Base-by-base conservation (phyloP, 1,140 invertebrate species). In the Globodera rostochiensis region DNA sequence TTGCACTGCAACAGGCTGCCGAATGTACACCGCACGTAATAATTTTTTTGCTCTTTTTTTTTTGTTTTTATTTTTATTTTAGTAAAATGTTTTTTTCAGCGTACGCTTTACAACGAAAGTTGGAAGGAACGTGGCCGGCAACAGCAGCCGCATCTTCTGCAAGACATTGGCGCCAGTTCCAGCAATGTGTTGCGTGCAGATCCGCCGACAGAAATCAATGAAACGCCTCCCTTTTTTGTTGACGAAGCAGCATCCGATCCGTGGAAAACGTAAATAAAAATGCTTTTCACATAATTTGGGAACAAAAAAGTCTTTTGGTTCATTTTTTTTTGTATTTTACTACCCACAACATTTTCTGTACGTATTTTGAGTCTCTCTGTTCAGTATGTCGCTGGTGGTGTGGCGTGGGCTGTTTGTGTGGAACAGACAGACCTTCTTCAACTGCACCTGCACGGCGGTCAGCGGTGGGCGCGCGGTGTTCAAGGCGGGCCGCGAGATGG, bases 391-490 rank as follows among this genome's bases (percentile, higher is more conserved):
- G 11, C 19, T 64, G 57, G 11, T 64, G 57, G 57, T 64, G 57
- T 78, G 60, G 60, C 53, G 49, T 21, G 77, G 77, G 3, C 25
- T 64, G 25, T 78, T 78, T 47, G 25, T 69, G 36, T 78, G 64
- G 60, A 78, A 9, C 25, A 64, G 36, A 36, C 49, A 25, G 7
- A 15, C 7, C 36, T 78, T 49, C 47, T 78, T 78, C 9, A 49
- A 36, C 15, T 78, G 77, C 13, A 46, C 77, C 3, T 69, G 53
- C 36, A 15, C 64, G 15, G 77, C 77, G 2, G 46, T 78, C 6
- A 78, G 77, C 64, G 66, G 66, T 11, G 57, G 57, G 13, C n/a
- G 8, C 13, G 77, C 21, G 5, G 53, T 64, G 3, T 46, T 78
- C 77, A 78, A 78, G 50, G 77, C 46, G 1, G 64, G 77, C 0